Conservation (phyloP, 1,140 invertebrate species). For the Plutomurus gul region DNA sequence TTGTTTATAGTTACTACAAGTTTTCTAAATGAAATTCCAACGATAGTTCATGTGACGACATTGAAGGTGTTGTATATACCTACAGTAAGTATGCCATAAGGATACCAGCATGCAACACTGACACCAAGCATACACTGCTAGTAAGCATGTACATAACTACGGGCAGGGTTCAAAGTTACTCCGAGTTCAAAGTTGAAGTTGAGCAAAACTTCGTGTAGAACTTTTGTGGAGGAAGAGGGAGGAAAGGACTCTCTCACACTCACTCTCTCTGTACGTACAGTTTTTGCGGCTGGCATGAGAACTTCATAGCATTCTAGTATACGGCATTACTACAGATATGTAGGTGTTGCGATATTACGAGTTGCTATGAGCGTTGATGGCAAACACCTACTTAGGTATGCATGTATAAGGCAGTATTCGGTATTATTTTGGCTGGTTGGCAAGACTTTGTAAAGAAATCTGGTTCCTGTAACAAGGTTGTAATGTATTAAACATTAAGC, state of each 20-base stretch:
- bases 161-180: not conserved
- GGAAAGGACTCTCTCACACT: not conserved
- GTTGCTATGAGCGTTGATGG: too few relatives aligned
- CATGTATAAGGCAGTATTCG: not conserved
- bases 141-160: not conserved
- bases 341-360: too few relatives aligned
- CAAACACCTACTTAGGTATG: too few relatives aligned
- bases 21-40: not conserved
- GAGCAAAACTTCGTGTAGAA: slow-evolving; percentile 1
- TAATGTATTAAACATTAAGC: not conserved
- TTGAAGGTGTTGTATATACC: not conserved
- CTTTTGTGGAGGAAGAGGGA: not conserved
- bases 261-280: not conserved
- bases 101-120: too few relatives aligned
- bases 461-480: not conserved
- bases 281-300: too few relatives aligned
- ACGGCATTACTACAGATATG: not conserved
- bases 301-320: too few relatives aligned
- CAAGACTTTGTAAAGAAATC: slow-evolving; percentile 4
- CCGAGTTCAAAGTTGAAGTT: not conserved
- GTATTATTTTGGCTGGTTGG: slow-evolving; percentile 11
- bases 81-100: not conserved
- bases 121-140: too few relatives aligned
- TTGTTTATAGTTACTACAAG: not conserved
- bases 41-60: too few relatives aligned